Percentiles rank a stretch among this genome's conserved stretches.
These are phyloP conservation scores for Leptinotarsa haldemani DNA, from an alignment of 2,888 invertebrate genomes.

Conservation along the genomic window DNA sequence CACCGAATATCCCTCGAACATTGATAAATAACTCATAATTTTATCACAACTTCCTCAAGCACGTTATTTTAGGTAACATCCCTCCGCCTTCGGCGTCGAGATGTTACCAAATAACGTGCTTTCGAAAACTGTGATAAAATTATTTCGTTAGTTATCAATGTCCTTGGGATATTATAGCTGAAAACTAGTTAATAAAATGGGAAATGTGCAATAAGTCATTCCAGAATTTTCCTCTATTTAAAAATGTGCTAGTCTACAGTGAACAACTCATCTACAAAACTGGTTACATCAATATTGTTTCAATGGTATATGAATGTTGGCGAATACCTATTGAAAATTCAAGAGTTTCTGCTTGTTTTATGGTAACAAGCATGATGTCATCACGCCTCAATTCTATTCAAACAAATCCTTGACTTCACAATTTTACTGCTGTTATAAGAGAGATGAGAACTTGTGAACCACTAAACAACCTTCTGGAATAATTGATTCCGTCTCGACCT, in stretches of 20 bases:
- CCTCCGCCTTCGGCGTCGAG: too few species aligned
- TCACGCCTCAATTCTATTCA: neutral
- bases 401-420: constrained; percentile 4
- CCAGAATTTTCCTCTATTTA: too few species aligned
- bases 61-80: too few species aligned
- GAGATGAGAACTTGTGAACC: constrained; percentile 12
- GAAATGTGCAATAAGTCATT: too few species aligned
- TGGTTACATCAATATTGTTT: neutral
- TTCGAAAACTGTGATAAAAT: too few species aligned
- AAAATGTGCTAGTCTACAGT: neutral
- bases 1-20: too few species aligned
- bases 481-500: constrained; percentile 7
- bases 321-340: constrained; percentile 6
- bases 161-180: too few species aligned
- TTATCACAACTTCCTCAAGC: too few species aligned
- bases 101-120: too few species aligned
- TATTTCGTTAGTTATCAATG: too few species aligned
- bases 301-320: constrained; percentile 2
- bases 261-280: neutral
- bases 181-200: too few species aligned
- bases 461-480: neutral
- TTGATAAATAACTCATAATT: too few species aligned
- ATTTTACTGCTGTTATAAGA: neutral
- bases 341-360: neutral
- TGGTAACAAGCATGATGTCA: constrained; percentile 3